phyloP scores from a whole-genome alignment of 2,113 vertebrate genomes.

The Gracilinanus agilis region DNA sequence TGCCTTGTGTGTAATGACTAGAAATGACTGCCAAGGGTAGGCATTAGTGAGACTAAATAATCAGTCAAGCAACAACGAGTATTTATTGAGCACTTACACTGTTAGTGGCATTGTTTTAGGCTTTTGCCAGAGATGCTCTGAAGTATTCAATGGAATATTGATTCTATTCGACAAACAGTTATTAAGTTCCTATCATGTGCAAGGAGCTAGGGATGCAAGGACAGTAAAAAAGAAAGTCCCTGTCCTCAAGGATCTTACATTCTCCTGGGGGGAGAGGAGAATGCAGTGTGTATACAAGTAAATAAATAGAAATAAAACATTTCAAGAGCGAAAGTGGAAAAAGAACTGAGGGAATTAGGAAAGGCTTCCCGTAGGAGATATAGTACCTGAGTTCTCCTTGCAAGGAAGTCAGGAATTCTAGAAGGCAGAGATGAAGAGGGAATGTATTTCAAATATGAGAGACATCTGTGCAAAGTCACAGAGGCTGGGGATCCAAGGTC shows the following conservation, averaged over 20 bases:
- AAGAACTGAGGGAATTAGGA: neutral
- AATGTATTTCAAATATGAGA: neutral
- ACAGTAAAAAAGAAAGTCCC: neutral
- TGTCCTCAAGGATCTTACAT: neutral
- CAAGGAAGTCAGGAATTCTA: neutral
- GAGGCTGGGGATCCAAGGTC: neutral
- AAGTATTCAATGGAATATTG: neutral
- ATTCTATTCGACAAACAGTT: neutral
- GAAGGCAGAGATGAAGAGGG: neutral
- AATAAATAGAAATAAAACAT: neutral
- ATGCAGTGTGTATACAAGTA: neutral
- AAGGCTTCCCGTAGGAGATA: neutral
- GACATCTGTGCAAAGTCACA: neutral
- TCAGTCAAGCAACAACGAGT: neutral
- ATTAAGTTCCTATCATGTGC: neutral
- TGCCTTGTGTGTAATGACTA: neutral
- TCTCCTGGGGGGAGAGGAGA: neutral
- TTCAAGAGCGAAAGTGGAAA: neutral
- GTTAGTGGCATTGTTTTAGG: neutral
- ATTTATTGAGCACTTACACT: neutral
- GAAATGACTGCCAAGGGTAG: constrained; percentile 1
- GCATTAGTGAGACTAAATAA: neutral
- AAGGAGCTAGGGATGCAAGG: neutral
- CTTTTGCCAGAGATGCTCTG: neutral
- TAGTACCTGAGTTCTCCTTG: neutral